Conservation (phyloP, 2,888 invertebrate species). For the Aleiodes leptofemur region DNA sequence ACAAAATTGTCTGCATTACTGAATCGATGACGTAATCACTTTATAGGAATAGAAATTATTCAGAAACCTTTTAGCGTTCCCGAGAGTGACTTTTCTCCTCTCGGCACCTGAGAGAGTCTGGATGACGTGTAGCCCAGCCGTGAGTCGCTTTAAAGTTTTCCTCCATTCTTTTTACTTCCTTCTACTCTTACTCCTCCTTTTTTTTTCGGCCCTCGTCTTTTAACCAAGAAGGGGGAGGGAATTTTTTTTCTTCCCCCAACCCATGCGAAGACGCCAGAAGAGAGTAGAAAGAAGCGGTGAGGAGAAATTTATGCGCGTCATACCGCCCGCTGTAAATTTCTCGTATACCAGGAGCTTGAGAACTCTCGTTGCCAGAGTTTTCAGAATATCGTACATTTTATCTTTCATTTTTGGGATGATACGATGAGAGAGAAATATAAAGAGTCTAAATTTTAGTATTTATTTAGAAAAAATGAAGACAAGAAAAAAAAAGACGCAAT, state of each 20-base stretch:
- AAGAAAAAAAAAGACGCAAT: not conserved
- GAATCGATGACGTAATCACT: constrained; percentile 44
- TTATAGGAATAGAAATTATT: constrained; percentile 40
- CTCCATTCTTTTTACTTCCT: constrained; percentile 32
- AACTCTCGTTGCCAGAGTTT: constrained; percentile 52
- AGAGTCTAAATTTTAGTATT: not conserved
- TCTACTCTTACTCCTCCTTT: constrained; percentile 24
- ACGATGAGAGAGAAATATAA: constrained; percentile 1
- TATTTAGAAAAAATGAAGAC: not conserved
- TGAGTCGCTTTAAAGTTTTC: constrained; percentile 52
- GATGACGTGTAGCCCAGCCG: constrained; percentile 56
- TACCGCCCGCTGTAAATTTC: constrained; percentile 61
- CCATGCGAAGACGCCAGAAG: constrained; percentile 30
- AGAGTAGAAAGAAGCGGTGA: constrained; percentile 32
- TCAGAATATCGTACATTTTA: constrained; percentile 33
- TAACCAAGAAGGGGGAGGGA: constrained; percentile 13
- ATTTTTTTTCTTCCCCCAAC: constrained; percentile 50
- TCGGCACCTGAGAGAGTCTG: constrained; percentile 43
- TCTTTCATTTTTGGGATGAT: constrained; percentile 19
- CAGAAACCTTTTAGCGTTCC: constrained; percentile 48
- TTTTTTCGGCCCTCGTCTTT: constrained; percentile 47
- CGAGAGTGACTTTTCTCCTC: constrained; percentile 42
- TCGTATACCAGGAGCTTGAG: constrained; percentile 51
- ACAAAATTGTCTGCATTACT: not conserved
- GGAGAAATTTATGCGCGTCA: constrained; percentile 61